A percentile compares a stretch with the other conserved stretches of the same genome.
Evolutionary conservation across 2,797 vertebrate genomes (phyloP).

Genomic region (Danio albolineatus): DNA sequence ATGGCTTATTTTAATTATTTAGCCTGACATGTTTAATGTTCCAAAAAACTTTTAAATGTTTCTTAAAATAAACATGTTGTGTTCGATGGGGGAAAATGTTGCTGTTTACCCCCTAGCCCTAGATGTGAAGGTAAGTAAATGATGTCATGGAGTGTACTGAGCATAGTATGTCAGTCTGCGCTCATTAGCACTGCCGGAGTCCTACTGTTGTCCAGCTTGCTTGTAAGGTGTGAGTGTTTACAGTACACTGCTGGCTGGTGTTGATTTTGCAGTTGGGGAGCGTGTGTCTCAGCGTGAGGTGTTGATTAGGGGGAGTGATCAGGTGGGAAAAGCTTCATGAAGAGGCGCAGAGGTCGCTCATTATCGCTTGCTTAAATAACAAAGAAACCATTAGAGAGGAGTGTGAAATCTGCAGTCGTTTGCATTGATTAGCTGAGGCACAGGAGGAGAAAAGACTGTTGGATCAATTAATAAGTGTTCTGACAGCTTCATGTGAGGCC

Average conservation of each 20-base stretch:
- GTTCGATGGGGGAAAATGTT: too few species aligned
- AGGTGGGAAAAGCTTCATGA: conserved; percentile 68
- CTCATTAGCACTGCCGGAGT: not conserved
- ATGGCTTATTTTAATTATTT: too few species aligned
- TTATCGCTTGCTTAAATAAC: conserved; percentile 77
- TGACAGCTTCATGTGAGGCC: not conserved
- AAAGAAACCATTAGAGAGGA: conserved; percentile 76
- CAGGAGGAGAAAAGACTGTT: conserved; percentile 56
- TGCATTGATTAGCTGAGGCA: conserved; percentile 74
- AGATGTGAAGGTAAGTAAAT: too few species aligned
- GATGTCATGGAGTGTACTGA: too few species aligned
- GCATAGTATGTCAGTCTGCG: not conserved
- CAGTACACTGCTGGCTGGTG: conserved; percentile 54
- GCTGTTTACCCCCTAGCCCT: too few species aligned
- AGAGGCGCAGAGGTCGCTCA: conserved; percentile 71
- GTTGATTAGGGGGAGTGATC: conserved; percentile 71
- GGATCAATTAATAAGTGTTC: conserved; percentile 8
- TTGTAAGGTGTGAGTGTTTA: conserved; percentile 54
- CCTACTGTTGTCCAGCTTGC: conserved; percentile 24
- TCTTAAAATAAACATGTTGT: too few species aligned
- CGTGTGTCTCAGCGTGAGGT: conserved; percentile 51
- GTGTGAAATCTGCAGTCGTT: conserved; percentile 72
- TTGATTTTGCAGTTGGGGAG: conserved; percentile 56
- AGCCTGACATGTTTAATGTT: too few species aligned
- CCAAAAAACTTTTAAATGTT: too few species aligned